Evolutionary conservation across 1,140 invertebrate species (phyloP), one percentile per base, ranked within the genome.

Genomic region (Heliothis subflexa): DNA sequence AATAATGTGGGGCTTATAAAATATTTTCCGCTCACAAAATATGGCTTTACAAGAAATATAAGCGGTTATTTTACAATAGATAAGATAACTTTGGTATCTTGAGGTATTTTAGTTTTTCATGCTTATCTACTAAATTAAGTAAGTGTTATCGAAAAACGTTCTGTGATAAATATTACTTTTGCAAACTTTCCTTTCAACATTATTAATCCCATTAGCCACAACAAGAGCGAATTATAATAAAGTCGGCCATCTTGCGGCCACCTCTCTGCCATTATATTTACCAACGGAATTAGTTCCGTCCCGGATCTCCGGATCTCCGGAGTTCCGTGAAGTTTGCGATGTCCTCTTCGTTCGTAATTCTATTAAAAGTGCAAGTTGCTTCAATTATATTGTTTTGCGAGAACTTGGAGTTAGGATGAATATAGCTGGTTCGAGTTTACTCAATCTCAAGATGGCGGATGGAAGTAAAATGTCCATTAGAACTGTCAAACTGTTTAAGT

Each of bases 221-320:
- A 62, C 33, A 62, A 45, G 14, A 64, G n/a, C 33, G 45, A 33
- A 64, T 64, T 64, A 64, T 64, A 64, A 64, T 45, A 64, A 64
- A 45, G n/a, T 64, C 61, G 2, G 61, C 61, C 61, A 64, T 64
- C 61, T 64, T 45, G 59, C 28, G 61, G n/a, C 33, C 33, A 18
- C 33, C 61, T 62, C 18, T 12, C 59, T n/a, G 11, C 33, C n/a
- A 11, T 10, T 16, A 40, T 64, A 45, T 64, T 45, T 64, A 45
- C n/a, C n/a, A 64, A 16, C 16, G n/a, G n/a, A 64, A 64, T 64
- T 64, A 45, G 61, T 64, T 64, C 33, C 61, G 61, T 28, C n/a
- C 33, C 14, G 61, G 54, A 55, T 40, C 33, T 33, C 33, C 33
- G 7, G 52, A 16, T 14, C 5, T 18, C 54, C 54, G 13, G 18